Evolutionary conservation across 2,113 vertebrate genomes (phyloP), one percentile per base, ranked within the genome.

Genomic region (Gasterosteus nipponicus): DNA sequence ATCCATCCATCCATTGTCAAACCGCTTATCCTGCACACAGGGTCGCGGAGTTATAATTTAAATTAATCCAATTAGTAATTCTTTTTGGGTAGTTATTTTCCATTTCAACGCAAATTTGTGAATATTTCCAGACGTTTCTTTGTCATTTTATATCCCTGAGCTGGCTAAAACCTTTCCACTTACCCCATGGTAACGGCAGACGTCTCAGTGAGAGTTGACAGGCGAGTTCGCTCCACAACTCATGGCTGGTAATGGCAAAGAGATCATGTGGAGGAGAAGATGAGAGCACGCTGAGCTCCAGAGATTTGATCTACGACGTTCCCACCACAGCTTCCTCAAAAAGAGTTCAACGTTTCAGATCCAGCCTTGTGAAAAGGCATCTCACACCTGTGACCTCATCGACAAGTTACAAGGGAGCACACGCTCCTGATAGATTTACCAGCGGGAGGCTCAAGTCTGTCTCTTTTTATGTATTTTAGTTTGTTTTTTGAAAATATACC

Each of bases 341-440:
- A 33, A 31, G 8, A 19, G 33, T n/a, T 60, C 35, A 39, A 61
- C 10, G 22, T 10, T 31, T 59, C 57, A 59, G 57, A n/a, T 39
- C 10, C 35, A 59, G 16, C 56, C 56, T 8, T 33, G 18, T 4
- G 4, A 8, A 29, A 54, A 54, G 6, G 33, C 29, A n/a, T 59
- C 57, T 33, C 33, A 41, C 59, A 41, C 35, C 33, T 60, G 58
- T 39, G 60, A 62, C 60, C 16, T 63, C 42, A 46, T 64, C 61
- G 16, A 15, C 41, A 64, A 42, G 19, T 62, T 41, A 42, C 11
- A 64, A 47, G 42, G 15, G 33, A 19, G 44, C 16, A 33, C 42
- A 31, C 10, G 26, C 53, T n/a, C 49, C 19, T 51, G 8, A 51
- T 54, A 54, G 51, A 54, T 26, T 5, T 54, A 54, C 18, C 22